phyloP scores from a whole-genome alignment of 2,888 invertebrate species.

The Molorchus minor region DNA sequence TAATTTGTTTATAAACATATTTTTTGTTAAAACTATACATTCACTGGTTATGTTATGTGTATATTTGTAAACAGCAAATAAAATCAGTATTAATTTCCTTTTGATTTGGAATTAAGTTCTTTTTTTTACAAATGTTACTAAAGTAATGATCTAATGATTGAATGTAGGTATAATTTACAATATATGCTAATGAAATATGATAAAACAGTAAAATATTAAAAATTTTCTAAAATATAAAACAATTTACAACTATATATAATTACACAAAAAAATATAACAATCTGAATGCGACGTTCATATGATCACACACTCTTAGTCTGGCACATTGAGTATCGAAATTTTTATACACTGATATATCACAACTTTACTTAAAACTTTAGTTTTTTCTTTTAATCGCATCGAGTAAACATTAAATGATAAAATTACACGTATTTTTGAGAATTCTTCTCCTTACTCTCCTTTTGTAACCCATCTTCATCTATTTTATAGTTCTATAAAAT shows the following conservation, averaged over 20 bases:
- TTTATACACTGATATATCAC: constrained; percentile 64
- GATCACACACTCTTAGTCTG: constrained; percentile 59
- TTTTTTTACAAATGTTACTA: constrained; percentile 36
- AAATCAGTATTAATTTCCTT: constrained; percentile 20
- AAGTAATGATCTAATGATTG: constrained; percentile 31
- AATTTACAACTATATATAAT: constrained; percentile 53
- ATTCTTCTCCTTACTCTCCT: constrained; percentile 34
- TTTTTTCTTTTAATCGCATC: constrained; percentile 42
- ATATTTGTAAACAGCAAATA: neutral
- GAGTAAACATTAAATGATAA: constrained; percentile 42
- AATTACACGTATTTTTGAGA: constrained; percentile 38
- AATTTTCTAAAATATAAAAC: constrained; percentile 43
- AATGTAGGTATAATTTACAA: constrained; percentile 39
- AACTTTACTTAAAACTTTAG: constrained; percentile 61
- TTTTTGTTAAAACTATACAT: no score
- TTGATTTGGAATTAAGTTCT: constrained; percentile 30
- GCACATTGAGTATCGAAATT: constrained; percentile 61
- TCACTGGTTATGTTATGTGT: no score
- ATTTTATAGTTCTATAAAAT: constrained; percentile 44
- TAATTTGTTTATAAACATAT: no score
- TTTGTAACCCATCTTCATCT: constrained; percentile 35
- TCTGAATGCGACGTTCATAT: constrained; percentile 48
- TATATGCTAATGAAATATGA: constrained; percentile 31
- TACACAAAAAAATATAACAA: constrained; percentile 55
- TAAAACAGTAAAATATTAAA: constrained; percentile 40